These are phyloP conservation scores for Rugalucina vietnamica DNA, from an alignment of 2,888 invertebrate genomes.

Conservation along the genomic window DNA sequence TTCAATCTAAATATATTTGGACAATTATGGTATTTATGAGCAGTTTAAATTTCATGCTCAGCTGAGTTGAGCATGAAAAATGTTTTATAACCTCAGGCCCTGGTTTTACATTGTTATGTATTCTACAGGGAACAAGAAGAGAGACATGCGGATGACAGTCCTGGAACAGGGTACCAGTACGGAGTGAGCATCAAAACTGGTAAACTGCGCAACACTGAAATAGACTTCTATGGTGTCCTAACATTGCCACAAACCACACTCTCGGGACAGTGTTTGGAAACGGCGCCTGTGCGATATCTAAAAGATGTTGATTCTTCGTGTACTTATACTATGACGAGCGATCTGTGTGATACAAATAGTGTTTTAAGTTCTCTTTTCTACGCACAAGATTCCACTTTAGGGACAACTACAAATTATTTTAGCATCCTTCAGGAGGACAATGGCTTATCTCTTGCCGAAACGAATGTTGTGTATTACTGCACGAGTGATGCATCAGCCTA, in stretches of 20 bases:
- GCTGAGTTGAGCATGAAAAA: no score
- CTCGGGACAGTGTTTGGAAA: slow-evolving; percentile 72
- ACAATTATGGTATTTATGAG: no score
- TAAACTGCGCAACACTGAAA: slow-evolving; percentile 8
- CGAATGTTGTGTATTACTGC: slow-evolving; percentile 71
- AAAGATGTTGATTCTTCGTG: slow-evolving; percentile 70
- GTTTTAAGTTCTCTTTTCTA: slow-evolving; percentile 76
- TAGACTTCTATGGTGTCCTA: slow-evolving; percentile 60
- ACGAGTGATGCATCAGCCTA: slow-evolving; percentile 51
- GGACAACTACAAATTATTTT: slow-evolving; percentile 63
- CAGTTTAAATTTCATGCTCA: no score
- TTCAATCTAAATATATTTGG: no score
- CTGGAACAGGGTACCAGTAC: slow-evolving; percentile 58
- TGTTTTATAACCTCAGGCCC: no score
- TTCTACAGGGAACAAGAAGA: slow-evolving; percentile 64
- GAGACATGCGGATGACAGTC: slow-evolving; percentile 40
- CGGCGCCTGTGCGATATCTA: slow-evolving; percentile 77
- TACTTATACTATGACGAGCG: slow-evolving; percentile 60
- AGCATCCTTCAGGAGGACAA: slow-evolving; percentile 45
- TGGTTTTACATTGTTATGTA: no score
- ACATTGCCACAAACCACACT: slow-evolving; percentile 74
- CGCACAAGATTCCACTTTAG: slow-evolving; percentile 63
- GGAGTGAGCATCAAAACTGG: slow-evolving; percentile 66
- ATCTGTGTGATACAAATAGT: slow-evolving; percentile 65
- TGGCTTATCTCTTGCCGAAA: slow-evolving; percentile 44